phyloP scores from a whole-genome alignment of 1,140 invertebrate genomes.

The Galendromus occidentalis region DNA sequence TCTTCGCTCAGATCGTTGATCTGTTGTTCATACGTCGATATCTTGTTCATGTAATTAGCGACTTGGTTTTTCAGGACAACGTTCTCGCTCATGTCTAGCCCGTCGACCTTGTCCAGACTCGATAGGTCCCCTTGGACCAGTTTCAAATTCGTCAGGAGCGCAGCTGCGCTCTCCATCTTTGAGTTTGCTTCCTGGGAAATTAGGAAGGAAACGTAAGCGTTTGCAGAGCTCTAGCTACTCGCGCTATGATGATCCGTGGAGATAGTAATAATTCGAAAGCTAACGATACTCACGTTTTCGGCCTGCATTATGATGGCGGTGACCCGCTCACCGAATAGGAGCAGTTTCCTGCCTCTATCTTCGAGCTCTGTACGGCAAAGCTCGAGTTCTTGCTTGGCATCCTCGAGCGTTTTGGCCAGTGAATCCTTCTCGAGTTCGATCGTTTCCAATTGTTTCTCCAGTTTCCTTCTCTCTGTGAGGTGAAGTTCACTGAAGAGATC shows the following conservation, averaged over 20 bases:
- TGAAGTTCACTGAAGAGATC: constrained; percentile 96
- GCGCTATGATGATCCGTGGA: too few species aligned
- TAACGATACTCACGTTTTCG: not conserved
- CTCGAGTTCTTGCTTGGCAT: not conserved
- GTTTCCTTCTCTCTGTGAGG: constrained; percentile 73
- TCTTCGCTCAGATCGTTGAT: constrained; percentile 52
- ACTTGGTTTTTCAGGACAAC: constrained; percentile 17
- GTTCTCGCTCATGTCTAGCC: constrained; percentile 14
- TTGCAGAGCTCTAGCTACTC: too few species aligned
- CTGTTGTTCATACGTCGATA: constrained; percentile 42
- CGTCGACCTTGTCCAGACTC: constrained; percentile 14
- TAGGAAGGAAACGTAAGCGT: too few species aligned
- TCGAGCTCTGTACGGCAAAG: not conserved
- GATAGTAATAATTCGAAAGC: too few species aligned
- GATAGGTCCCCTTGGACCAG: constrained; percentile 16
- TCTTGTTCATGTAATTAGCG: constrained; percentile 17
- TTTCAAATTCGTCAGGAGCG: not conserved
- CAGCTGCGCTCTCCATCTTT: not conserved
- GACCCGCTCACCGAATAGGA: not conserved
- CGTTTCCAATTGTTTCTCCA: constrained; percentile 71
- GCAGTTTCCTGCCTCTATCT: not conserved
- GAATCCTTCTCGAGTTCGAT: constrained; percentile 12
- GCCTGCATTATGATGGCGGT: not conserved
- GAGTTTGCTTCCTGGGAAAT: not conserved
- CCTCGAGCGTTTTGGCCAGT: not conserved